Evolutionary conservation across 2,888 invertebrate genomes (phyloP), one percentile per base, ranked within the genome.

Genomic region (Polydrusus tereticollis): DNA sequence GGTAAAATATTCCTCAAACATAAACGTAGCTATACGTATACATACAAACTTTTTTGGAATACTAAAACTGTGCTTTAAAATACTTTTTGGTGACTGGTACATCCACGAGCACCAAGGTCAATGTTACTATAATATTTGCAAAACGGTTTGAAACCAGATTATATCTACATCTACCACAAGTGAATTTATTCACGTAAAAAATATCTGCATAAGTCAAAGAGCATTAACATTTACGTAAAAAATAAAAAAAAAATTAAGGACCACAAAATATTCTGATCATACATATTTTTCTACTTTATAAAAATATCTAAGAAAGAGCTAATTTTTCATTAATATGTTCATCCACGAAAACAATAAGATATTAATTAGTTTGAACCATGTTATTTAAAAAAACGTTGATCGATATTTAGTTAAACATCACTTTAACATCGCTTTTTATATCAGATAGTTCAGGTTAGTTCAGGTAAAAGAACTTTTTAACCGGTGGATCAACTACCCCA

Each of bases 21-120:
- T 33, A 8, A 20, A 41, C 10, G 33, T 23, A 33, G n/a, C 47
- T 50, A 29, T 47, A 33, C 23, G 12, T 21, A 16, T 0, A 18
- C n/a, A n/a, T n/a, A n/a, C n/a, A 63, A 29, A 33, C 63, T 8
- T 21, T 20, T 63, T 50, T 16, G 7, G 63, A 63, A 63, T 63
- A 63, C 10, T 21, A 63, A 63, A 36, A 50, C 43, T 26, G 18
- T 47, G 29, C 52, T 10, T 41, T 5, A 12, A 18, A 43, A 41
- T 55, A 29, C 65, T 57, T 65, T 65, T 65, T 57, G 41, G 57
- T 57, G 57, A 65, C 65, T 57, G 65, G 65, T 65, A 65, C 65
- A 41, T 55, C 21, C 23, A 20, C 38, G 6, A 21, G 5, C 58
- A 36, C 45, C 55, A 65, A 65, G 65, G 65, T 65, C 57, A 65